Percentiles rank a stretch among this genome's conserved stretches.
Conservation (phyloP, 1,140 invertebrate genomes). For the Atta texana region DNA sequence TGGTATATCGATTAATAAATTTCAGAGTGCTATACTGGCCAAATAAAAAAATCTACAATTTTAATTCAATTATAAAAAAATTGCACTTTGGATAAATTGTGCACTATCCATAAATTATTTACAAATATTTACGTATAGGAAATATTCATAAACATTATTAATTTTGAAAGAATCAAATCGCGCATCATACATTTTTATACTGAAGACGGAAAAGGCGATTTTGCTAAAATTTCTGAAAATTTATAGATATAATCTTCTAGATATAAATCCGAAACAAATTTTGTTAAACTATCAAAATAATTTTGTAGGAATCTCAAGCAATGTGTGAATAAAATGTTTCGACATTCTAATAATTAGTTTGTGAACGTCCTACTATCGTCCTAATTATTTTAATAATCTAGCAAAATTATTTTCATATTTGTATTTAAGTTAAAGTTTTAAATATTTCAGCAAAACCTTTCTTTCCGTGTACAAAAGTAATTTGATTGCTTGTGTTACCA, state of each 20-base stretch:
- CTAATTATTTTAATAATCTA: no score
- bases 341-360: no score
- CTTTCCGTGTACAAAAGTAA: neutral
- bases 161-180: neutral
- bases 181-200: neutral
- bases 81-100: conserved; percentile 7
- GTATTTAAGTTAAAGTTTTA: no score
- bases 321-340: no score
- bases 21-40: neutral
- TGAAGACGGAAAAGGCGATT: neutral
- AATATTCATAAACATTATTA: neutral
- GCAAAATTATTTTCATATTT: no score
- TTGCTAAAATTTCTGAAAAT: no score
- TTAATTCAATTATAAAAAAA: conserved; percentile 3
- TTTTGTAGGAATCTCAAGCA: no score
- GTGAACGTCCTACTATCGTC: no score
- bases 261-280: no score
- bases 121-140: neutral
- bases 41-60: neutral
- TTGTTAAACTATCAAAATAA: no score
- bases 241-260: no score
- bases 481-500: neutral
- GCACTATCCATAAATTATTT: neutral
- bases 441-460: no score
- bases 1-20: conserved; percentile 4